Percentiles rank a stretch among this genome's conserved stretches.
Conservation (phyloP, 2,888 invertebrate species). For the Acleris literana region DNA sequence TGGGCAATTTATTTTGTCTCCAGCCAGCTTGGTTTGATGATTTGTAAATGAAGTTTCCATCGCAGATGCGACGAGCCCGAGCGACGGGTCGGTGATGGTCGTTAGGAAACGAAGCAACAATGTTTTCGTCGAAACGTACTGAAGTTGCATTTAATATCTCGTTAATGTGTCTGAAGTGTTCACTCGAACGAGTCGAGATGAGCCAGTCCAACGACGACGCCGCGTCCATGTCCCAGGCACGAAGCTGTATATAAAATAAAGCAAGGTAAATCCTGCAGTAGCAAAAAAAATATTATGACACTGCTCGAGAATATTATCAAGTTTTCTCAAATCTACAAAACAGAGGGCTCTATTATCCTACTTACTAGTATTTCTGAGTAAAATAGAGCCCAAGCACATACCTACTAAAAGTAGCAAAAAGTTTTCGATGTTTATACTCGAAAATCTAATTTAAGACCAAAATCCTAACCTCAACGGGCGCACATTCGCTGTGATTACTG, state of each 20-base stretch:
- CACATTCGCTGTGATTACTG: too few species aligned
- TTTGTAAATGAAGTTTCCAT: slow-evolving; percentile 60
- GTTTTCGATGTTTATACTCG: too few species aligned
- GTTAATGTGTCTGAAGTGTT: slow-evolving; percentile 59
- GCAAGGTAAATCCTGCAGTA: not conserved
- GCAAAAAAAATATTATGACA: too few species aligned
- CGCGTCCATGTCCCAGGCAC: slow-evolving; percentile 59
- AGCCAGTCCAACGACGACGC: slow-evolving; percentile 72
- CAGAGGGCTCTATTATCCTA: too few species aligned
- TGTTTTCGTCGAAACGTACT: slow-evolving; percentile 70
- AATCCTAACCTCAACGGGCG: too few species aligned
- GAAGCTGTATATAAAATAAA: slow-evolving; percentile 55
- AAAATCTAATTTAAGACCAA: too few species aligned
- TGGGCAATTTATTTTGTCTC: slow-evolving; percentile 22
- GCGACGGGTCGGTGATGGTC: slow-evolving; percentile 16
- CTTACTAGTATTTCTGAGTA: too few species aligned
- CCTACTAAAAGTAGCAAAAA: too few species aligned
- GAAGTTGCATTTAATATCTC: slow-evolving; percentile 62
- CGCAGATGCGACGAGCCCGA: slow-evolving; percentile 51
- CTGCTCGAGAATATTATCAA: too few species aligned
- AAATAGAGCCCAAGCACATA: too few species aligned
- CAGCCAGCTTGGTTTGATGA: slow-evolving; percentile 26
- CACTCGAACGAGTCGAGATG: slow-evolving; percentile 54
- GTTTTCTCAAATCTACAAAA: too few species aligned
- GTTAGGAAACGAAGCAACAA: slow-evolving; percentile 59